Evolutionary conservation across 2,113 vertebrate genomes (phyloP), one percentile per base, ranked within the genome.

Genomic region (Sula dactylatra): DNA sequence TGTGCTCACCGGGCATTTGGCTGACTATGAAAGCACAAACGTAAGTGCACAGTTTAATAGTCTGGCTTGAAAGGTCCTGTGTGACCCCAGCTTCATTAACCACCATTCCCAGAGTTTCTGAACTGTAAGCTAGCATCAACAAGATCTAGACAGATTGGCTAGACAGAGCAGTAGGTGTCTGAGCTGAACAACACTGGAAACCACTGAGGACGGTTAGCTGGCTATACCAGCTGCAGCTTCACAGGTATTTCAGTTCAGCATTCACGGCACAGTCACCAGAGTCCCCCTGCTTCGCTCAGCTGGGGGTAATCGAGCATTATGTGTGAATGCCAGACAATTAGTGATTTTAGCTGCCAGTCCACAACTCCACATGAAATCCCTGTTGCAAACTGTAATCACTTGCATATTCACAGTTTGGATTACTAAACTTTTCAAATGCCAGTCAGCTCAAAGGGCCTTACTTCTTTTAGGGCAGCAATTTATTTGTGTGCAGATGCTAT

Each of bases 1-100:
- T 0, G 1, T 32, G 4, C 55, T 72, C 7, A 0, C 29, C 22
- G 5, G 42, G 32, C 19, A 7, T 42, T 34, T 61, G 62, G 34
- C 42, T 88, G 32, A n/a, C 21, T 72, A 31, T 3, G 25, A 82
- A 50, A 58, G 26, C 40, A 69, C 8, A 8, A 89, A 21, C 7
- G 1, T 20, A 58, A 64, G n/a, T 3, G 2, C 15, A 14, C 10
- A 29, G 27, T 32, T 72, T 38, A 61, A 64, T 4, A 45, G 21
- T 29, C 20, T 42, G 27, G 4, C 5, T 93, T 59, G 32, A 54
- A 58, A 1, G 3, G 6, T 42, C 62, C 52, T 19, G 0, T 64
- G 62, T 76, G 44, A 62, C 32, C 24, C 32, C 34, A 52, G 31
- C 65, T 66, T 42, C 24, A 21, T 27, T 54, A 86, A 29, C 31